phyloP scores from a whole-genome alignment of 2,113 vertebrate genomes.

The Reinhardtius hippoglossoides region DNA sequence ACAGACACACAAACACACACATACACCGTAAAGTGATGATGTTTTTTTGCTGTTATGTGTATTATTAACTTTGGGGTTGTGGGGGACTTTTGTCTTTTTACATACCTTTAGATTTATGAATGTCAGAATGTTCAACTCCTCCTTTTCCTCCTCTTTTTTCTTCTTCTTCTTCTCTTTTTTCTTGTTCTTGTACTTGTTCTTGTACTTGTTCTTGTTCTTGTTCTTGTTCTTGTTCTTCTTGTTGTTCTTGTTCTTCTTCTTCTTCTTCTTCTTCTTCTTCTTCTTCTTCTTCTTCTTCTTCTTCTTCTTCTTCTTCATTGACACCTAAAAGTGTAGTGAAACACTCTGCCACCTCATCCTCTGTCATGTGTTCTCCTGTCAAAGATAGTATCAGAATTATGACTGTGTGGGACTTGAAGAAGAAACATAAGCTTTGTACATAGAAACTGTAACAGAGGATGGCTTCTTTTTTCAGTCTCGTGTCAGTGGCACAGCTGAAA shows the following conservation, averaged over 20 bases:
- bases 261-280: conserved; percentile 64
- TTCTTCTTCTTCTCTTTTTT: neutral
- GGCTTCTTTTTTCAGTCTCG: neutral
- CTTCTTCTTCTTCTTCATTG: conserved; percentile 64
- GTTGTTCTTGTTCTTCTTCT: conserved; percentile 63
- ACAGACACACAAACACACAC: conserved; percentile 21
- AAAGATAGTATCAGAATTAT: conserved; percentile 19
- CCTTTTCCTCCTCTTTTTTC: conserved; percentile 67
- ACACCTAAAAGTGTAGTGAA: conserved; percentile 84
- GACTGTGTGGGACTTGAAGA: neutral
- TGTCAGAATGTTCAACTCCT: conserved; percentile 24
- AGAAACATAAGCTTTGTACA: neutral
- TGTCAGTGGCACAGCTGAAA: neutral
- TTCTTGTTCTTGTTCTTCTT: conserved; percentile 64
- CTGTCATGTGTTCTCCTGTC: conserved; percentile 91
- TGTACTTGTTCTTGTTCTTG: conserved; percentile 17
- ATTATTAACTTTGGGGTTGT: neutral
- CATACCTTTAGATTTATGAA: conserved; percentile 72
- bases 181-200: conserved; percentile 51
- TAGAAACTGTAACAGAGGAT: neutral
- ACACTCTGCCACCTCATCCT: conserved; percentile 87
- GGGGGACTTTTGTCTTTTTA: conserved; percentile 12
- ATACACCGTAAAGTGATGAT: neutral
- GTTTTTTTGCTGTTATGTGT: neutral
- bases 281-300: conserved; percentile 62